Percentiles rank a stretch among this genome's conserved stretches.
Conservation (phyloP, 2,113 vertebrate genomes). For the Sminthopsis crassicaudata region DNA sequence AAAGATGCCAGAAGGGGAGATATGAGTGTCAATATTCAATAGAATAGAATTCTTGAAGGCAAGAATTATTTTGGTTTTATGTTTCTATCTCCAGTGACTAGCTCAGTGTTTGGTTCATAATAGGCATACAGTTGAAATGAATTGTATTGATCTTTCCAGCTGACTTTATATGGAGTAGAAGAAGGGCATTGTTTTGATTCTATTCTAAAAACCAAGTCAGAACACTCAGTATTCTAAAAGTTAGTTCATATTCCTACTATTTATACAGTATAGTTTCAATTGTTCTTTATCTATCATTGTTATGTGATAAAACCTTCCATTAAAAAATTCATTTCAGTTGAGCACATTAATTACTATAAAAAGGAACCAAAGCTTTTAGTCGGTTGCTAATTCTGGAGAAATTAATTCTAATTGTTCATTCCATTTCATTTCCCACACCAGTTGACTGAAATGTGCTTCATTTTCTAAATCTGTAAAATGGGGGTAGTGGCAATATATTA, state of each 20-base stretch:
- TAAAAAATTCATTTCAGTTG: not conserved
- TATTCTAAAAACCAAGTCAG: not conserved
- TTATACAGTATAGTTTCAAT: not conserved
- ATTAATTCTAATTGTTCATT: not conserved
- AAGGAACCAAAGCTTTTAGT: not conserved
- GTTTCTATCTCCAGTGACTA: not conserved
- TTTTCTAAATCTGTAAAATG: not conserved
- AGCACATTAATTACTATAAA: slow-evolving; percentile 19
- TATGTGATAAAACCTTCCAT: slow-evolving; percentile 7
- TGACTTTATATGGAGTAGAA: not conserved
- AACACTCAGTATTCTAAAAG: not conserved
- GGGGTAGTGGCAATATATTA: not conserved
- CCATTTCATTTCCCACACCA: not conserved
- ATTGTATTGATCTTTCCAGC: not conserved
- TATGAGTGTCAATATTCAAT: not conserved
- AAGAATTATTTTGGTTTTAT: not conserved
- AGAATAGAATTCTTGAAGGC: not conserved
- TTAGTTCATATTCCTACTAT: not conserved
- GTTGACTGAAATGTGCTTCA: not conserved
- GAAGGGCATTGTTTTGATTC: not conserved
- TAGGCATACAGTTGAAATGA: not conserved
- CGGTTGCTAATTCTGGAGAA: slow-evolving; percentile 30
- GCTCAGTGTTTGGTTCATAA: not conserved
- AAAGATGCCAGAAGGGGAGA: not conserved
- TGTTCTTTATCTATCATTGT: not conserved